Evolutionary conservation across 1,140 invertebrate genomes (phyloP).

Genomic region (Druon quercuslanigerum): DNA sequence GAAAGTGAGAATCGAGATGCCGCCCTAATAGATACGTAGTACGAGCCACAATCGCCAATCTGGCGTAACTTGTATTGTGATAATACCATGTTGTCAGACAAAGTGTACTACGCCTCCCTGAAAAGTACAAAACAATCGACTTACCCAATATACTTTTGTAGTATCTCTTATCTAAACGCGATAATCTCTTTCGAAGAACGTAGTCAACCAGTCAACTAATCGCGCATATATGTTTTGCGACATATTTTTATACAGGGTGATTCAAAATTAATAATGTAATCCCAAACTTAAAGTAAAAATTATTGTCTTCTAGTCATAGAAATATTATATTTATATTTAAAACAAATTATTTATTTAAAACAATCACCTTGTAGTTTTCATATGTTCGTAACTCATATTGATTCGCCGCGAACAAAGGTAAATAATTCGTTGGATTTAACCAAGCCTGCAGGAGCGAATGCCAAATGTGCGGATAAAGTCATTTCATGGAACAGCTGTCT

Average conservation of each 20-base stretch:
- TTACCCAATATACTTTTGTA: slow-evolving; percentile 46
- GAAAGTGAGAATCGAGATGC: slow-evolving; percentile 30
- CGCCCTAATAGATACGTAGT: slow-evolving; percentile 43
- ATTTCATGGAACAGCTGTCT: slow-evolving; percentile 59
- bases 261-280: slow-evolving; percentile 12
- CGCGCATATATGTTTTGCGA: too few species aligned
- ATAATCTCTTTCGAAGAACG: slow-evolving; percentile 45
- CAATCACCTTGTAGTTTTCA: too few species aligned
- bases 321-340: too few species aligned
- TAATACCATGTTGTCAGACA: slow-evolving; percentile 43
- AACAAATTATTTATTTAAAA: too few species aligned
- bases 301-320: slow-evolving; percentile 7
- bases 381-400: too few species aligned
- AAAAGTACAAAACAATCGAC: slow-evolving; percentile 48
- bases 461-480: slow-evolving; percentile 59
- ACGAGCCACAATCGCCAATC: slow-evolving; percentile 45
- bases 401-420: slow-evolving; percentile 20
- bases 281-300: slow-evolving; percentile 1
- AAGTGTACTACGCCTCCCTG: slow-evolving; percentile 47
- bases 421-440: not conserved
- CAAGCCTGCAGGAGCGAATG: slow-evolving; percentile 34
- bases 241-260: not conserved
- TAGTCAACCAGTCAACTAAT: not conserved
- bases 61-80: slow-evolving; percentile 37
- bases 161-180: slow-evolving; percentile 51